Base-by-base conservation (phyloP, 2,113 vertebrate genomes). In the Sphaerodactylus townsendi region DNA sequence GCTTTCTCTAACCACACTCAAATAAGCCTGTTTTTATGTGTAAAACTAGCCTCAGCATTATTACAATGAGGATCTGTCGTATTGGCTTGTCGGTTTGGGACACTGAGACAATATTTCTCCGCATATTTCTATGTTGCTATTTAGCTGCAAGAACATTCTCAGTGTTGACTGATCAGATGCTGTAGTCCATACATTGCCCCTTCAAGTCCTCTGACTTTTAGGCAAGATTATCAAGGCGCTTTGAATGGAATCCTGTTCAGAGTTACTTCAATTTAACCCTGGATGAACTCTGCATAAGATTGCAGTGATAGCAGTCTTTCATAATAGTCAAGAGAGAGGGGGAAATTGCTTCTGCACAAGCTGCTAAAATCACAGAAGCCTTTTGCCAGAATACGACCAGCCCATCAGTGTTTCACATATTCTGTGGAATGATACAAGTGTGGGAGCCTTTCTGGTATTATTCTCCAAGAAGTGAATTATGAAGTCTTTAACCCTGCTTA, bases 11-110 rank as follows among this genome's bases (percentile, higher is more conserved):
- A 23, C 82, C 87, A 86, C 64, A 78, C 70, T 68, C 87, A 91
- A 83, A 64, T 70, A 85, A 87, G 79, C 74, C 82, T 72, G 56
- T 48, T 92, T 92, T 91, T 84, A 87, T 89, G 79, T 84, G 75
- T 64, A 86, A 66, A 89, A 85, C 50, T 85, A 84, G 85, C 50
- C 77, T 88, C 74, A 37, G 91, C 85, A 46, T n/a, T 2, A 79
- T 89, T 88, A 87, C 77, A 92, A 82, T 91, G 74, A 89, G 84
- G 89, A 93, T 89, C 48, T 91, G 91, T 79, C 83, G 90, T 87
- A 85, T 62, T 44, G 86, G 89, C 69, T 89, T 68, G 30, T 91
- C 0, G 15, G 68, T 35, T 7, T 85, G 87, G 83, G 88, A 88
- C 0, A 0, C 89, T 83, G 86, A 87, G 88, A 68, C 84, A 89